Percentiles rank a stretch among this genome's conserved stretches.
These are phyloP conservation scores for Ooceraea biroi DNA, from an alignment of 1,140 invertebrate genomes.

Conservation along the genomic window DNA sequence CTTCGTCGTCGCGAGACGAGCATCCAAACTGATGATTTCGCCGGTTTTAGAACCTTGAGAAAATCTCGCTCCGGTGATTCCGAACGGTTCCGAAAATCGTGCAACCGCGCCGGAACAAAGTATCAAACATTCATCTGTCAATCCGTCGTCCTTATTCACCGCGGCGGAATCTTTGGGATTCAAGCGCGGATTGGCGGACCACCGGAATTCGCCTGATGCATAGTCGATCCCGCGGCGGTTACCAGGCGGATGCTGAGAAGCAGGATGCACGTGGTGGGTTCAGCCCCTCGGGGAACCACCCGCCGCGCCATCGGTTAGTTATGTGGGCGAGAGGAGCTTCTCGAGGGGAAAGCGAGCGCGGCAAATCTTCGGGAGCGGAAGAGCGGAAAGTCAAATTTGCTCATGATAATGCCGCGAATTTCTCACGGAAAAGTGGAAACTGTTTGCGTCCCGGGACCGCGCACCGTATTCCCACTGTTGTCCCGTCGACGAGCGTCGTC, in stretches of 20 bases:
- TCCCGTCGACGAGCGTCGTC: constrained; percentile 20
- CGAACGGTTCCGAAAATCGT: not conserved
- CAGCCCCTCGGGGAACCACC: constrained; percentile 36
- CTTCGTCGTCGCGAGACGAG: not conserved
- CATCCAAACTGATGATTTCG: not conserved
- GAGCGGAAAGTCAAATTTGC: constrained; percentile 80
- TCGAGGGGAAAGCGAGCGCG: not conserved
- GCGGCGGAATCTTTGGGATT: constrained; percentile 20
- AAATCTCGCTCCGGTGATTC: no score
- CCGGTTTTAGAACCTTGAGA: not conserved
- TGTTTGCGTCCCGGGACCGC: constrained; percentile 66
- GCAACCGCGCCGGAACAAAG: not conserved
- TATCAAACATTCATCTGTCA: constrained; percentile 12
- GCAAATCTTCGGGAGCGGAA: constrained; percentile 34
- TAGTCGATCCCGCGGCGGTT: constrained; percentile 76
- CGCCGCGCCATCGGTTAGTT: constrained; percentile 41
- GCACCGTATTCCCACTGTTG: constrained; percentile 6
- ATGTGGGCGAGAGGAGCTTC: constrained; percentile 42
- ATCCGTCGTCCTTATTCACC: constrained; percentile 19
- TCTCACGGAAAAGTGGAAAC: constrained; percentile 70
- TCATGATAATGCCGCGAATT: constrained; percentile 79
- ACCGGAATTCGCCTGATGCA: constrained; percentile 77
- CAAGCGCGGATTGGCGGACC: constrained; percentile 20
- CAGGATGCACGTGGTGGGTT: constrained; percentile 54
- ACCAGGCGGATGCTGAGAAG: constrained; percentile 63